Percentiles rank a stretch among this genome's conserved stretches.
phyloP scores from a whole-genome alignment of 2,113 vertebrate species.

The Menidia beryllina region DNA sequence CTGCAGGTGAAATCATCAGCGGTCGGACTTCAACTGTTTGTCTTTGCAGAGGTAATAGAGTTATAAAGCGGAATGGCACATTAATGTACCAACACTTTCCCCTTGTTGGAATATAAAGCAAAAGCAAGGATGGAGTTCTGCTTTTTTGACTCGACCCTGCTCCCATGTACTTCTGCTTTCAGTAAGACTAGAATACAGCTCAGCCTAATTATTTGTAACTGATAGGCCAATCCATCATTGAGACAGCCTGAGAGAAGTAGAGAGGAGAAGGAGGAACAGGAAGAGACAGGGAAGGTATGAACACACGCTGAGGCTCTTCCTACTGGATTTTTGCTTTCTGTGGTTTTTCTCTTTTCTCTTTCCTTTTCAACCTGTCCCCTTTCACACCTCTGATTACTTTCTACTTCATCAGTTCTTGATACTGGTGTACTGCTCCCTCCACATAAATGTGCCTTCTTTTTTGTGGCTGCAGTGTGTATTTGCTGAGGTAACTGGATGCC shows the following conservation, averaged over 20 bases:
- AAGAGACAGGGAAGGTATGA: conserved; percentile 29
- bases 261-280: conserved; percentile 17
- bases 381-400: conserved; percentile 17
- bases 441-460: background rate
- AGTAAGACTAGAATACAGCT: conserved; percentile 73
- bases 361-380: background rate
- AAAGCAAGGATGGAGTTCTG: conserved; percentile 59
- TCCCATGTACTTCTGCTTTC: conserved; percentile 69
- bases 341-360: background rate
- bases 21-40: conserved; percentile 12
- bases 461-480: background rate
- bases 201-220: conserved; percentile 82
- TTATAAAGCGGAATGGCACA: conserved; percentile 45
- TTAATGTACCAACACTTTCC: conserved; percentile 5
- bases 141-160: conserved; percentile 71
- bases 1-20: conserved; percentile 23
- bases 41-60: conserved; percentile 24
- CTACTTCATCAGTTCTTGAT: background rate
- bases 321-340: conserved; percentile 7
- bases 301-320: conserved; percentile 40
- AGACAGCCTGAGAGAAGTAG: conserved; percentile 32
- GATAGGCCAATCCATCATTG: conserved; percentile 82
- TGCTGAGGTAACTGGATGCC: conserved; percentile 17
- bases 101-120: conserved; percentile 47
- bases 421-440: background rate